Evolutionary conservation across 2,113 vertebrate genomes (phyloP), one percentile per base, ranked within the genome.

Genomic region (Aldabrachelys gigantea): DNA sequence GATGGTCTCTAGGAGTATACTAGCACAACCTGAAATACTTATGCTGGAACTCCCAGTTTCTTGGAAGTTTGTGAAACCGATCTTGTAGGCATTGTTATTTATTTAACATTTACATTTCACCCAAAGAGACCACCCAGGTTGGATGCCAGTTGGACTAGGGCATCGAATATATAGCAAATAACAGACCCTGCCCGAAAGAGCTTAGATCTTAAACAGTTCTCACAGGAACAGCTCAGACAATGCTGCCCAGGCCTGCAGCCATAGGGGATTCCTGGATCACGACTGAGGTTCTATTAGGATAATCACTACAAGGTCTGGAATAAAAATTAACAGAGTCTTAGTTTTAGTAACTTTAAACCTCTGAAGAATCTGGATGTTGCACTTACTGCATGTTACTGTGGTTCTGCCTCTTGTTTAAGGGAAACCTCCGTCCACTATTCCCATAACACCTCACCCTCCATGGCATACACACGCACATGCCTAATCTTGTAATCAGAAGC

Each of bases 131-230:
- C 88, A 29, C 10, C 38, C 87, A 89, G 8, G 9, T 13, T 81
- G 59, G 83, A 56, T 31, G 85, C 29, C 6, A 72, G 82, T 86
- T 90, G 82, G 56, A 24, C 7, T 47, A 65, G 80, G 35, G 35
- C 12, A n/a, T 8, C 4, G 59, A 54, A 1, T 80, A 0, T 31
- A 19, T 65, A 5, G 10, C 44, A 50, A 0, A 0, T 56, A 76
- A 72, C 22, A 56, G 57, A 50, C 76, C 22, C 57, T 78, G 13
- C 24, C 27, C 87, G n/a, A 62, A 10, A 90, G 27, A 69, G 19
- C 0, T 0, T 13, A 87, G 12, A 62, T 10, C 1, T 22, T 89
- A 72, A 65, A 56, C 2, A 76, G 59, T 59, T 80, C 25, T 41
- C 6, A 12, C 9, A 31, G 21, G 82, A 80, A 1, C 16, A 44